Evolutionary conservation across 35 echinoderm and acorn worm species (phyloP), one percentile per base, ranked within the genome.

Genomic region (Patiria miniata): DNA sequence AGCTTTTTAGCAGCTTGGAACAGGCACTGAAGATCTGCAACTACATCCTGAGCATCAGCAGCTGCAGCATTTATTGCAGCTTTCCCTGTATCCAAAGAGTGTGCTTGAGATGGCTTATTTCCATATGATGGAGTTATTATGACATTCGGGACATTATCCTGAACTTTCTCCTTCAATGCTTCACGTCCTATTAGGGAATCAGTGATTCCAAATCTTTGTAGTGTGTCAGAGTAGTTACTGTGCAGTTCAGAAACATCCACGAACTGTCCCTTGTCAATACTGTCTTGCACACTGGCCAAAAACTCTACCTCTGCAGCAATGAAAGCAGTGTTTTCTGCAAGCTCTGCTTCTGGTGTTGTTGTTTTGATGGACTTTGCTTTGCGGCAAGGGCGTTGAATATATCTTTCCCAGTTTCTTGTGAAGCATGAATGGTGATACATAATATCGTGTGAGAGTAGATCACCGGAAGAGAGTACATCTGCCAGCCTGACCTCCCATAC

Each of bases 391-490:
- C 81, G 39, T 34, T 84, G 82, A 18, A 84, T 34, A 84, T 29
- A 60, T 55, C 61, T 84, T 84, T 61, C 53, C 82, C 54, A 84
- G 56, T 84, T 84, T 28, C 26, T 84, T 7, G 82, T 84, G 54
- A 61, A 28, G 34, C 82, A 84, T 26, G 23, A 37, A 21, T 84
- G 52, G 56, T 84, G 82, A 40, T 84, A 84, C 23, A 61, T 29
- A 36, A 84, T 84, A 26, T 84, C 82, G 0, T 33, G 51, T 29
- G 82, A 84, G 12, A 84, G 19, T 32, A 84, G 40, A 61, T 84
- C 82, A 9, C 82, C 82, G 8, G 52, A 60, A 2, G 82, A 28
- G 8, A 84, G 52, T 10, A 84, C 54, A 84, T 84, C 57, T 59
- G 52, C 82, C 8, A 84, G 36, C 5, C 54, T 84, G 17, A 84